phyloP scores from a whole-genome alignment of 2,888 invertebrate species.

The Cantharis rufa region DNA sequence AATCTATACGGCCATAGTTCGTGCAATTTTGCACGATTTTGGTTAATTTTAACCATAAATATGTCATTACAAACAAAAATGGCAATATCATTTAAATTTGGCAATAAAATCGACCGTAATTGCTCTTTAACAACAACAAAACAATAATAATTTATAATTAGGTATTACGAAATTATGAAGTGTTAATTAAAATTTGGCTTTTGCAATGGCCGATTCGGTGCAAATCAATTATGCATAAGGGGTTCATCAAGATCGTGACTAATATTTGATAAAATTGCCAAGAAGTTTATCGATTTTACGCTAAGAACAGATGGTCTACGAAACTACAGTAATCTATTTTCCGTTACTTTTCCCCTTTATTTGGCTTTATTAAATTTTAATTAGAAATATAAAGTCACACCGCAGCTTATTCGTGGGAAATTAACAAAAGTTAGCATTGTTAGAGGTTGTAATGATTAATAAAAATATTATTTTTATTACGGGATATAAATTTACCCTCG shows the following conservation, averaged over 20 bases:
- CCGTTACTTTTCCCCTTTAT: background rate
- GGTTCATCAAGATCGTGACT: background rate
- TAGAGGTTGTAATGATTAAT: background rate
- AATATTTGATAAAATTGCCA: background rate
- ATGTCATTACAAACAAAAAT: background rate
- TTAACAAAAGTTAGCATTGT: conserved; percentile 2
- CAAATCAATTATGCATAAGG: background rate
- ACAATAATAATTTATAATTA: background rate
- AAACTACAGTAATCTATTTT: conserved; percentile 2
- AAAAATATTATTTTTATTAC: background rate
- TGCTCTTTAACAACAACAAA: background rate
- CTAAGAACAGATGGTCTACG: conserved; percentile 1
- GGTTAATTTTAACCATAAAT: background rate
- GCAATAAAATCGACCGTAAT: background rate
- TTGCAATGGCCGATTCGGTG: background rate
- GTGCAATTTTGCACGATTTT: background rate
- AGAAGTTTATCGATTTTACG: conserved; percentile 2
- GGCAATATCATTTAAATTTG: background rate
- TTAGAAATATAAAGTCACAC: conserved; percentile 1
- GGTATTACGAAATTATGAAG: background rate
- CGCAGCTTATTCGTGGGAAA: background rate
- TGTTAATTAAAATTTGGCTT: background rate
- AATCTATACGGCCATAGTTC: background rate
- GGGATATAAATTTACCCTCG: background rate
- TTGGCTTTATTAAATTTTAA: conserved; percentile 2